Percentiles rank a stretch among this genome's conserved stretches.
Conservation (phyloP, 2,888 invertebrate species). For the Allolobophora icterica region DNA sequence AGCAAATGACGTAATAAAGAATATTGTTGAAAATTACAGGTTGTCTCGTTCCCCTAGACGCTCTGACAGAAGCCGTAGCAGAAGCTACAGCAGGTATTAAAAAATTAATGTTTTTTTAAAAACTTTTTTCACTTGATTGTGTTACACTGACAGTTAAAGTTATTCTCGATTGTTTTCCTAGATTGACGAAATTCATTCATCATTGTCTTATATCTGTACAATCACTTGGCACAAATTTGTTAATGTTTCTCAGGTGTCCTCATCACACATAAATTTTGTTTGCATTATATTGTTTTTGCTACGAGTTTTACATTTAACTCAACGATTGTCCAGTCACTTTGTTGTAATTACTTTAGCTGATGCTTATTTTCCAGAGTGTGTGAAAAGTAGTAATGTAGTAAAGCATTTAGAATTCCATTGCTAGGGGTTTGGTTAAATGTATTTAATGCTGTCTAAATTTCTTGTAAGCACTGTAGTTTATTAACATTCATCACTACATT, state of each 20-base stretch:
- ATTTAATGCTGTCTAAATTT: neutral
- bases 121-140: neutral
- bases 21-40: neutral
- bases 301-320: too few relatives aligned
- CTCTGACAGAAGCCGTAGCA: slow-evolving; percentile 11
- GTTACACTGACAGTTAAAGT: neutral
- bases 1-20: neutral
- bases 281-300: neutral
- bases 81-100: slow-evolving; percentile 26
- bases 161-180: neutral
- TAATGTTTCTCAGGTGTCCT: neutral
- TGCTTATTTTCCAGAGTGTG: neutral
- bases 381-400: too few relatives aligned
- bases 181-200: neutral
- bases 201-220: neutral
- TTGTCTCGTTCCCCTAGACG: neutral
- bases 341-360: neutral
- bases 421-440: neutral
- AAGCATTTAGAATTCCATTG: neutral
- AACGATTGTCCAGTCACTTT: neutral
- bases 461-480: neutral
- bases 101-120: neutral
- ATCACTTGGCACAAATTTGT: neutral
- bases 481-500: neutral
- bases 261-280: neutral